Evolutionary conservation across 1,140 invertebrate genomes (phyloP).

Genomic region (Anastrepha obliqua): DNA sequence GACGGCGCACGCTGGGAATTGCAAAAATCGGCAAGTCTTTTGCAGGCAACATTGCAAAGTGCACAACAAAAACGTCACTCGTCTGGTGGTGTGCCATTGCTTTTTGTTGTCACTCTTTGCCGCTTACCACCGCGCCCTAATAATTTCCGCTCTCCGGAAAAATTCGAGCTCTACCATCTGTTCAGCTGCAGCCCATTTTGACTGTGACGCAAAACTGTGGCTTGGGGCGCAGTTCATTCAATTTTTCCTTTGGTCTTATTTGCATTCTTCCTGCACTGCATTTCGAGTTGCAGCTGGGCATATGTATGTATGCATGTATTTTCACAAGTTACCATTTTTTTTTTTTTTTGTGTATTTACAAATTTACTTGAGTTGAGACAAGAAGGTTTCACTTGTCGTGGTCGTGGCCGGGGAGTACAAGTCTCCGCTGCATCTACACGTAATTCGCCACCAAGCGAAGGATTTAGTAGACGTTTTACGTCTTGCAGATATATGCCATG

Average conservation of each 20-base stretch:
- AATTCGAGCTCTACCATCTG: not conserved
- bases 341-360: no score
- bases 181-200: not conserved
- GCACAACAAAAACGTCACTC: not conserved
- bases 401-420: no score
- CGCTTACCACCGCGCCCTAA: not conserved
- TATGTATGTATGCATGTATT: not conserved
- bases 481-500: no score
- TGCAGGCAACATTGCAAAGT: not conserved
- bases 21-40: not conserved
- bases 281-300: not conserved
- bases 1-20: not conserved
- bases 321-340: not conserved
- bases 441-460: no score
- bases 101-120: not conserved
- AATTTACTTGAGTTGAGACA: no score
- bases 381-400: no score
- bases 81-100: not conserved
- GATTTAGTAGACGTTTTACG: no score
- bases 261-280: not conserved
- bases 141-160: constrained; percentile 5
- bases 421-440: no score
- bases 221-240: not conserved
- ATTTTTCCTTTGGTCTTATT: not conserved
- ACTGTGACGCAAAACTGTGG: not conserved